Evolutionary conservation across 64 coral and sea anemone species (phyloP).

Genomic region (Trachythela sp.): DNA sequence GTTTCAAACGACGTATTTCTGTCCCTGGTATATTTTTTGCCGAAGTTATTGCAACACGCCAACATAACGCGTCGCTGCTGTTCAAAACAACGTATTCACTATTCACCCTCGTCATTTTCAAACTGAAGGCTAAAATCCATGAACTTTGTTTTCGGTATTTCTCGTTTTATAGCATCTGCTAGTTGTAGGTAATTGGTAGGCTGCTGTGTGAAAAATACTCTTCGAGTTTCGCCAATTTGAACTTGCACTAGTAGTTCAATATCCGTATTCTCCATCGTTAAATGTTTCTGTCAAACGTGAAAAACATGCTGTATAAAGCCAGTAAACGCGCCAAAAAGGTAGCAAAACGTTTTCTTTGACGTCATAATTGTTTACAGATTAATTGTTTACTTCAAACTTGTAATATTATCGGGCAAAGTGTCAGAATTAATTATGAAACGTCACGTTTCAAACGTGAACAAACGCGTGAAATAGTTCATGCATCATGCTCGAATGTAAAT

Average conservation of each 20-base stretch:
- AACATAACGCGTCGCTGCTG: neutral
- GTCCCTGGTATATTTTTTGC: slow-evolving; percentile 22
- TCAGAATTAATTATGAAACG: neutral
- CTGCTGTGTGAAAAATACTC: slow-evolving; percentile 8
- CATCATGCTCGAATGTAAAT: slow-evolving; percentile 8
- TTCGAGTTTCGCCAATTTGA: slow-evolving; percentile 14
- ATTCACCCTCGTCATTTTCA: slow-evolving; percentile 29
- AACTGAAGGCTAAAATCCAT: slow-evolving; percentile 20
- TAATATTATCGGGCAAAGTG: neutral
- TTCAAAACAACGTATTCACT: slow-evolving; percentile 28
- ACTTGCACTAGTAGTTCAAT: neutral
- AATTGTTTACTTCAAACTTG: neutral
- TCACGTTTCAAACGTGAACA: neutral
- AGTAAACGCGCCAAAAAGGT: neutral
- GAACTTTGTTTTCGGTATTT: slow-evolving; percentile 26
- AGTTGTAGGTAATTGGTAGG: slow-evolving; percentile 16
- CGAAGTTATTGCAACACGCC: neutral
- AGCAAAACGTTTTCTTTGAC: neutral
- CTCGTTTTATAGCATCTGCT: neutral
- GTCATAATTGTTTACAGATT: neutral
- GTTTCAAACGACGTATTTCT: slow-evolving; percentile 12
- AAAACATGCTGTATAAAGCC: neutral
- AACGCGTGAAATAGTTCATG: slow-evolving; percentile 7
- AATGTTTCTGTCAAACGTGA: neutral
- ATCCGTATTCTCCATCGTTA: neutral